A percentile compares a stretch with the other conserved stretches of the same genome.
These are phyloP conservation scores for Neopelma chrysocephalum DNA, from an alignment of 2,797 vertebrate genomes.

Conservation along the genomic window DNA sequence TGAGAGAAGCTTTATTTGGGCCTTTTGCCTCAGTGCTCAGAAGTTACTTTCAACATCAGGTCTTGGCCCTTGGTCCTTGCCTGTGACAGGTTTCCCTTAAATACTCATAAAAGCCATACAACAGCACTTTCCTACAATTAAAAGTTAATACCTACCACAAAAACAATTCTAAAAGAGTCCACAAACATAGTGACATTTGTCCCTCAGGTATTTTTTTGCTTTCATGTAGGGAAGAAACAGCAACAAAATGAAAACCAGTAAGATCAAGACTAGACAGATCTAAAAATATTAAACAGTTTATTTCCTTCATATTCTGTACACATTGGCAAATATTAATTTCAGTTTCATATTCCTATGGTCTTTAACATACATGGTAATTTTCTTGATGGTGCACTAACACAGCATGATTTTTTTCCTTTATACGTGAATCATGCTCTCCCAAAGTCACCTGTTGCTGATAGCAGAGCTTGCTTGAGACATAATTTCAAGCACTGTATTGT, in stretches of 20 bases:
- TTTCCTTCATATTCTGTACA: background rate
- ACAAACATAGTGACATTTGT: background rate
- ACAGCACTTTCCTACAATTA: background rate
- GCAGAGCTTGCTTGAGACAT: background rate
- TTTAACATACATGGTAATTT: background rate
- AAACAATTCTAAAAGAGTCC: background rate
- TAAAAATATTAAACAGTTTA: background rate
- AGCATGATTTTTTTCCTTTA: background rate
- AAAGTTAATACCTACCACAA: background rate
- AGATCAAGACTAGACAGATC: background rate
- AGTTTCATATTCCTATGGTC: background rate
- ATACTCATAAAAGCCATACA: background rate
- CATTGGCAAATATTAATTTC: background rate
- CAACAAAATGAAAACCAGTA: background rate
- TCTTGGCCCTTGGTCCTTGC: background rate
- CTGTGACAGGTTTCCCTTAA: background rate
- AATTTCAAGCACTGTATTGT: background rate
- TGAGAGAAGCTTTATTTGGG: background rate
- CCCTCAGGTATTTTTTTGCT: background rate
- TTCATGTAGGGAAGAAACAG: background rate
- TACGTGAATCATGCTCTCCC: background rate
- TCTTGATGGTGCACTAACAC: background rate
- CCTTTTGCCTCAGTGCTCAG: background rate
- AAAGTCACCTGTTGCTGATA: background rate
- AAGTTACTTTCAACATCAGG: background rate